Base-by-base conservation (phyloP, 2,888 invertebrate genomes). In the Drosophila demipolita region DNA sequence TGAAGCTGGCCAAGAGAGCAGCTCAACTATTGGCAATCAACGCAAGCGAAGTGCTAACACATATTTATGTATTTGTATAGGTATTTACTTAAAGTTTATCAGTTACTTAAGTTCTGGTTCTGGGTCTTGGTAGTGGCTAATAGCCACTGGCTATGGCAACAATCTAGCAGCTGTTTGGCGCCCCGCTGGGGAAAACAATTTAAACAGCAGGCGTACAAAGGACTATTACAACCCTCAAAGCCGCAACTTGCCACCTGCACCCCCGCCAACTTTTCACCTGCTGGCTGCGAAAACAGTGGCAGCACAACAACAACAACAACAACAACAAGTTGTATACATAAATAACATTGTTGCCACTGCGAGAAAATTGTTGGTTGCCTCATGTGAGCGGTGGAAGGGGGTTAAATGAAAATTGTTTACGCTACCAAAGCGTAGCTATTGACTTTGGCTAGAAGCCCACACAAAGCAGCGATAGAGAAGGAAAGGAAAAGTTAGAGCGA, bases 371-470 rank as follows among this genome's bases (percentile, higher is more conserved):
- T 65, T 67, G 49, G 50, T 66, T 62, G 60, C 49, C 26, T 33
- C 58, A 40, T 42, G 58, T 52, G 38, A 40, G 38, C 23, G 49
- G 38, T 9, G 15, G 53, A 17, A n/a, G 20, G 61, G 57, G 71
- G 60, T 68, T 64, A 73, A 88, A 78, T 80, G 85, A 85, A 88
- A 88, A 83, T 88, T 83, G 86, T 86, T 83, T 88, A 83, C 83
- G 82, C 82, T 71, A 64, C 58, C 65, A 80, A 67, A 67, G 70
- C 53, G 49, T 26, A 32, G 62, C 65, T 66, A 52, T 67, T 57
- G 77, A 80, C 77, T 66, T 58, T 70, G 80, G 80, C 75, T 50
- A 53, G 9, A 38, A 38, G 20, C 29, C 5, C 42, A 15, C 26
- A 57, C 35, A 64, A 36, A 35, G n/a, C 26, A n/a, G 36, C 23